Evolutionary conservation across 2,888 invertebrate species (phyloP).

Genomic region (Urechis unicinctus): DNA sequence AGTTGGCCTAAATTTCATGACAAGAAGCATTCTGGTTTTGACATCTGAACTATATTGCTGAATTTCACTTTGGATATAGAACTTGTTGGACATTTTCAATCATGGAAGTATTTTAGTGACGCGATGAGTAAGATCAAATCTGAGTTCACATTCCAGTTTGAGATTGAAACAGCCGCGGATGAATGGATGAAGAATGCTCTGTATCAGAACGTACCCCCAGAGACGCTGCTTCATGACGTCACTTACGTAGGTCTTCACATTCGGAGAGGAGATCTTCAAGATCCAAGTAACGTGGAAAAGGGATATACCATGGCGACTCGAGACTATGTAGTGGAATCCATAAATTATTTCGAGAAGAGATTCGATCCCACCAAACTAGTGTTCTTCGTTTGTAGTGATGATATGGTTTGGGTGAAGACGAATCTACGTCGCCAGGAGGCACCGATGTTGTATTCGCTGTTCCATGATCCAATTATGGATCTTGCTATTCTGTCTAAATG

Average conservation of each 20-base stretch:
- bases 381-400: slow-evolving; percentile 10
- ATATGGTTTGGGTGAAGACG: slow-evolving; percentile 7
- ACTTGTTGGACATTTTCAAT: slow-evolving; percentile 33
- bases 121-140: background rate
- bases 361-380: slow-evolving; percentile 3
- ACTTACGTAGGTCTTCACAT: slow-evolving; percentile 7
- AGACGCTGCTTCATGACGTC: background rate
- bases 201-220: background rate
- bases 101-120: slow-evolving; percentile 30
- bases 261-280: slow-evolving; percentile 9
- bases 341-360: slow-evolving; percentile 7
- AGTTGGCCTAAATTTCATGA: background rate
- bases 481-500: slow-evolving; percentile 7
- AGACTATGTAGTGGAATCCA: slow-evolving; percentile 4
- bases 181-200: background rate
- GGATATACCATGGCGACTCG: slow-evolving; percentile 8
- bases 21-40: slow-evolving; percentile 3
- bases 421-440: slow-evolving; percentile 1
- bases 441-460: slow-evolving; percentile 7
- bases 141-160: background rate
- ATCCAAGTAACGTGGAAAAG: slow-evolving; percentile 6
- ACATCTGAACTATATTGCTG: slow-evolving; percentile 6
- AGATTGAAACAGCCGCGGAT: background rate
- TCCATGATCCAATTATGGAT: slow-evolving; percentile 5
- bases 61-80: slow-evolving; percentile 3